Percentiles rank a stretch among this genome's conserved stretches.
These are phyloP conservation scores for Sceloporus undulatus DNA, from an alignment of 2,113 vertebrate species.

Conservation along the genomic window DNA sequence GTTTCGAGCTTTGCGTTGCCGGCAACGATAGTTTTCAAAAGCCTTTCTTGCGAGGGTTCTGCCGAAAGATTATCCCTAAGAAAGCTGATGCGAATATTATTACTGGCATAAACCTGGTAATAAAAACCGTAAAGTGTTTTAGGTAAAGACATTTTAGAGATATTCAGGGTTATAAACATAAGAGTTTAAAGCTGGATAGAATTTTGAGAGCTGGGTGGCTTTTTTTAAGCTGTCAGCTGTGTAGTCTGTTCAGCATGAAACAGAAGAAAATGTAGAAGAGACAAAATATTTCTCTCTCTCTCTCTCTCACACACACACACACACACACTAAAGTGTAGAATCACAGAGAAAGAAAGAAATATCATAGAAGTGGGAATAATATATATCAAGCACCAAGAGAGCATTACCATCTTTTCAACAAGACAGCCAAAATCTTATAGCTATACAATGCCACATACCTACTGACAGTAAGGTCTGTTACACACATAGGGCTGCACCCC, in stretches of 20 bases:
- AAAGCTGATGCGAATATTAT: constrained; percentile 80
- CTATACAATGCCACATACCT: neutral
- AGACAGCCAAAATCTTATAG: neutral
- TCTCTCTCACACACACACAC: no score
- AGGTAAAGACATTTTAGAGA: constrained; percentile 80
- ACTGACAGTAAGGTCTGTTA: neutral
- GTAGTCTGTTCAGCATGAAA: constrained; percentile 72
- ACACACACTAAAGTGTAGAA: constrained; percentile 40
- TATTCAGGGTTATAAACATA: constrained; percentile 78
- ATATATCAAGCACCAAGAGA: neutral
- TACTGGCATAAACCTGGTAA: constrained; percentile 78
- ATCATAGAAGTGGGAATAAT: constrained; percentile 23
- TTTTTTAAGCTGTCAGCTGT: constrained; percentile 74
- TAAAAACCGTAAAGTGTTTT: constrained; percentile 80
- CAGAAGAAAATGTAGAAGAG: constrained; percentile 71
- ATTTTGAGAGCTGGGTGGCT: constrained; percentile 58
- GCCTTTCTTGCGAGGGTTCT: constrained; percentile 79
- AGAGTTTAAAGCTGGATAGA: constrained; percentile 80
- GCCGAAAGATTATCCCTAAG: constrained; percentile 81
- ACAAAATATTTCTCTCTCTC: constrained; percentile 60
- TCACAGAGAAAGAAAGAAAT: constrained; percentile 52
- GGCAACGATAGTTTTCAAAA: constrained; percentile 79
- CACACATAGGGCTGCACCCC: neutral
- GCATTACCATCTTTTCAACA: neutral
- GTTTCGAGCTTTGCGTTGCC: constrained; percentile 80